These are phyloP conservation scores for Halcyon smyrnensis DNA, from an alignment of 2,797 vertebrate species.

Conservation along the genomic window DNA sequence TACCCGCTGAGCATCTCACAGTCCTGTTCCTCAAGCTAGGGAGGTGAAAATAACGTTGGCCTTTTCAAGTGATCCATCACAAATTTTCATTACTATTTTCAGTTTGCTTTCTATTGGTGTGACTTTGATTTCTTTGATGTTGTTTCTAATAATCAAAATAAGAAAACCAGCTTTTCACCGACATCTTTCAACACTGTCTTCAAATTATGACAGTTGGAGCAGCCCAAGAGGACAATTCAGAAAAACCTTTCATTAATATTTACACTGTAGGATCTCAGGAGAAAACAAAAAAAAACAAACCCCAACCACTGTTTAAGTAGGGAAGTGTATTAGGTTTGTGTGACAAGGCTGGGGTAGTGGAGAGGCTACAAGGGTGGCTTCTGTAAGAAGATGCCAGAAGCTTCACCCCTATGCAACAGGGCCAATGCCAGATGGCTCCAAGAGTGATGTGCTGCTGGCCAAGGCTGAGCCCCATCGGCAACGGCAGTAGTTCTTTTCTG, in stretches of 20 bases:
- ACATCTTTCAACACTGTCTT: background rate
- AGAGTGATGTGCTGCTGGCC: background rate
- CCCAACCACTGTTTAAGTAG: background rate
- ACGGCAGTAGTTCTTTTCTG: background rate
- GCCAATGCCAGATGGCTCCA: background rate
- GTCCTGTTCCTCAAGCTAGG: background rate
- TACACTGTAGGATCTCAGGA: background rate
- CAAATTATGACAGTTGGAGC: background rate
- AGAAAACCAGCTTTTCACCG: constrained; percentile 15
- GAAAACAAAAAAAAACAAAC: background rate
- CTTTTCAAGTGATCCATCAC: constrained; percentile 51
- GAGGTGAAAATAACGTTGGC: constrained; percentile 31
- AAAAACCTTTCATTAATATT: background rate
- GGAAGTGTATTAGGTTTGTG: background rate
- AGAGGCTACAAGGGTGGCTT: background rate
- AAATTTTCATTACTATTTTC: constrained; percentile 45
- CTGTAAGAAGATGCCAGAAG: background rate
- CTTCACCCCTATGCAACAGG: background rate
- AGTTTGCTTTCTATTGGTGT: background rate
- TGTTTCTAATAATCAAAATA: constrained; percentile 29
- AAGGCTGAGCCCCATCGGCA: background rate
- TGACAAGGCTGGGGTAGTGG: background rate
- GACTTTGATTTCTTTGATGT: constrained; percentile 48
- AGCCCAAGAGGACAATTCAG: background rate
- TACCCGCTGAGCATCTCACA: constrained; percentile 24